phyloP scores from a whole-genome alignment of 2,113 vertebrate species.

The Sprattus sprattus region DNA sequence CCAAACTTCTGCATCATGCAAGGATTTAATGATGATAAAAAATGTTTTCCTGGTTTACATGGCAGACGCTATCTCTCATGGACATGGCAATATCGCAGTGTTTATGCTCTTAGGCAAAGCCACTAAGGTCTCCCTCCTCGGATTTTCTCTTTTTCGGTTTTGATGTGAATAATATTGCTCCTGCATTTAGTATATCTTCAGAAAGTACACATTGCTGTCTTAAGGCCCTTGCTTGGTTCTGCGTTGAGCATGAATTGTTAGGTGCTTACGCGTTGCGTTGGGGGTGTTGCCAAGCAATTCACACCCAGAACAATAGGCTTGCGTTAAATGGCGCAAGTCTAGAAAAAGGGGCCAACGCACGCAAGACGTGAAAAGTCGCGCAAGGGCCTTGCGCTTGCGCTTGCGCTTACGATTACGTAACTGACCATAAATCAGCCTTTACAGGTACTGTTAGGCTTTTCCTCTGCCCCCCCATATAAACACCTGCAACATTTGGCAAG shows the following conservation, averaged over 20 bases:
- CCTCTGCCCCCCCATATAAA: neutral
- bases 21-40: conserved; percentile 62
- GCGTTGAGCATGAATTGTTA: too few relatives aligned
- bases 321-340: too few relatives aligned
- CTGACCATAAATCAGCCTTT: too few relatives aligned
- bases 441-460: neutral
- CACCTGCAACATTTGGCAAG: neutral
- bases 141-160: neutral
- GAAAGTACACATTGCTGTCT: neutral
- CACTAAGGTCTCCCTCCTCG: neutral
- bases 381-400: too few relatives aligned
- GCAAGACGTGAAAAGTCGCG: too few relatives aligned
- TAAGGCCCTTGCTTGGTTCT: too few relatives aligned
- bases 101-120: conserved; percentile 8
- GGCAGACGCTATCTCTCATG: conserved; percentile 25
- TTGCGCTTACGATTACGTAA: too few relatives aligned
- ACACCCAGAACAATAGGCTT: too few relatives aligned
- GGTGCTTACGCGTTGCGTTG: too few relatives aligned
- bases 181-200: neutral
- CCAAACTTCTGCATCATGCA: conserved; percentile 58
- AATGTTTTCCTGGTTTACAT: conserved; percentile 44
- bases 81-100: conserved; percentile 34
- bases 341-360: too few relatives aligned
- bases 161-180: neutral
- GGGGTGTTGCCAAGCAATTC: too few relatives aligned